Base-by-base conservation (phyloP, 1,140 invertebrate genomes). In the Gryon sp. region DNA sequence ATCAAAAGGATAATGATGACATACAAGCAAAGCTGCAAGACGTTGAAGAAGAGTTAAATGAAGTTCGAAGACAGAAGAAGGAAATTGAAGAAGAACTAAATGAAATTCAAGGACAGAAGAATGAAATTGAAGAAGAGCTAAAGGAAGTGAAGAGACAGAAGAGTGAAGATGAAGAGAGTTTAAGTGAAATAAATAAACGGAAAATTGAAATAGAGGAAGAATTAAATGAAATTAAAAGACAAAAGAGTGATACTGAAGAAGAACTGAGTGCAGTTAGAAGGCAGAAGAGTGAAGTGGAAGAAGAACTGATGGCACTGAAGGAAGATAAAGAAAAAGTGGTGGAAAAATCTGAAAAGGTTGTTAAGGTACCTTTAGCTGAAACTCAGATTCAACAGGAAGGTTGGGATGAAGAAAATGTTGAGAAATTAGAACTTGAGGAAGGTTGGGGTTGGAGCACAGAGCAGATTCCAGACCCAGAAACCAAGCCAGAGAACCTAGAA, bases 371-470 rank as follows among this genome's bases (percentile, higher is more conserved):
- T 18, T 62, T 43, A 11, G 38, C n/a, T n/a, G n/a, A n/a, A n/a
- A n/a, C n/a, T n/a, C n/a, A n/a, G n/a, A n/a, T n/a, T n/a, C n/a
- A n/a, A 16, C 16, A 1, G 0, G 36, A 53, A 18, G 36, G 24
- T 11, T 85, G 84, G 83, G 70, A 80, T 4, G 68, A 55, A 12
- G 75, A 43, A 0, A 75, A 72, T n/a, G 52, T 65, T 4, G 78
- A 84, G 0, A 84, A 82, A 19, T 14, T 86, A 2, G 86, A 82
- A 8, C 59, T 83, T 4, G 88, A 89, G 18, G 91, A 92, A 73
- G 87, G 88, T 2, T 91, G 91, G 88, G 91, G 88, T 19, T 92
- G 90, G 88, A 90, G 88, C 4, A 78, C 88, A 2, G 91, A 92
- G 46, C 90, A 86, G 0, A 81, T 86, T 53, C 77, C 0, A 32